Percentiles rank a stretch among this genome's conserved stretches.
Conservation (phyloP, 2,113 vertebrate species). For the Gobio gobio region DNA sequence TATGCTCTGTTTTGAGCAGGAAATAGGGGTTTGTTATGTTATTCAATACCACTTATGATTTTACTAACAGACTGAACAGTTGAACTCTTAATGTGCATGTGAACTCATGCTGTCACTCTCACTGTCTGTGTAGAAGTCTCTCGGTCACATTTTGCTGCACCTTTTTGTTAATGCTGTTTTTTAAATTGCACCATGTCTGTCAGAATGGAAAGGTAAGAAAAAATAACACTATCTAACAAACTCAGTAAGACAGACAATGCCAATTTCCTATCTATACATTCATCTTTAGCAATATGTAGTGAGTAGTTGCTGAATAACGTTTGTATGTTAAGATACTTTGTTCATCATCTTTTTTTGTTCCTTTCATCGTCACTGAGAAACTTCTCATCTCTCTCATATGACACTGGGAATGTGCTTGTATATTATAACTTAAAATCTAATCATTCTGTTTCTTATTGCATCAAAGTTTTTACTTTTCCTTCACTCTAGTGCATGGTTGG, state of each 20-base stretch:
- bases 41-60: not conserved
- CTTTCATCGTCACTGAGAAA: conserved; percentile 31
- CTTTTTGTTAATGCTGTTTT: conserved; percentile 77
- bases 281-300: conserved; percentile 46
- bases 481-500: conserved; percentile 48
- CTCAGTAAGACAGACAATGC: conserved; percentile 50
- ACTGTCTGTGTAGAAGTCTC: conserved; percentile 37
- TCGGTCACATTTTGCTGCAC: conserved; percentile 52
- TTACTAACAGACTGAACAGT: conserved; percentile 1
- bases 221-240: conserved; percentile 32
- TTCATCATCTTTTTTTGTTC: conserved; percentile 25
- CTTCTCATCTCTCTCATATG: conserved; percentile 33
- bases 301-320: conserved; percentile 53
- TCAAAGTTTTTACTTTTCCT: conserved; percentile 30
- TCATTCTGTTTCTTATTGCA: conserved; percentile 6
- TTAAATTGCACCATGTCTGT: conserved; percentile 78
- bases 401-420: not conserved
- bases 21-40: not conserved
- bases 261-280: conserved; percentile 52
- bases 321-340: conserved; percentile 10
- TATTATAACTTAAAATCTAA: not conserved
- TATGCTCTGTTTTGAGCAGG: not conserved
- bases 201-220: conserved; percentile 84
- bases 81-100: conserved; percentile 1
- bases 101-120: not conserved